These are phyloP conservation scores for Nothobranchius furzeri DNA, from an alignment of 2,113 vertebrate genomes.

Conservation along the genomic window DNA sequence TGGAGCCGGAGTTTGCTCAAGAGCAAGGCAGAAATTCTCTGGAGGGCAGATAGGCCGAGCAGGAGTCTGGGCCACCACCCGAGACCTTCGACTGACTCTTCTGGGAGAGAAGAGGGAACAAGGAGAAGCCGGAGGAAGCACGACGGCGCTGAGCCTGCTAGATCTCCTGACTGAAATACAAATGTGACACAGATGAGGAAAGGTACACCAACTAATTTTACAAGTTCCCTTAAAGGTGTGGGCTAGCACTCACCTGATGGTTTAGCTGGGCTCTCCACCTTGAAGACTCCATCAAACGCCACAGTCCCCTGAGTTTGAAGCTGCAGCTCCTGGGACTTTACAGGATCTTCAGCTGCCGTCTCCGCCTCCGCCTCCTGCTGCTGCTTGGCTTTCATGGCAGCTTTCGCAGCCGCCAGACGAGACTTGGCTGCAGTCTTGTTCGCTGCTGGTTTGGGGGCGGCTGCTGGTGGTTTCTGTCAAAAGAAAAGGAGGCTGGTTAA, in stretches of 20 bases:
- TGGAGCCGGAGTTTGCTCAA: slow-evolving; percentile 25
- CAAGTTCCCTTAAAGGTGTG: too few species aligned
- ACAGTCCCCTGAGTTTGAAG: slow-evolving; percentile 33
- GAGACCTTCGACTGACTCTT: slow-evolving; percentile 44
- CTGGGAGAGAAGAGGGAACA: slow-evolving; percentile 54
- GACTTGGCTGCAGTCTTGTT: slow-evolving; percentile 80
- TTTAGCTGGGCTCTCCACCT: slow-evolving; percentile 89
- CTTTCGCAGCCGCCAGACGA: slow-evolving; percentile 88
- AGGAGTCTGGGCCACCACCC: slow-evolving; percentile 25
- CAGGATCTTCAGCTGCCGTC: slow-evolving; percentile 31
- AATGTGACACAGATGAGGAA: neutral
- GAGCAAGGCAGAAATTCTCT: neutral
- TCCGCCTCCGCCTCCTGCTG: slow-evolving; percentile 65
- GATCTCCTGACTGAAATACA: slow-evolving; percentile 57
- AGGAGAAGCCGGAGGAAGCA: slow-evolving; percentile 49
- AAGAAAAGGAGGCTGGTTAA: neutral
- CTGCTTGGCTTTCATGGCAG: slow-evolving; percentile 82
- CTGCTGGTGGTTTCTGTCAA: slow-evolving; percentile 80
- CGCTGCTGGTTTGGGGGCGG: slow-evolving; percentile 63
- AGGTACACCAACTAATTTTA: too few species aligned
- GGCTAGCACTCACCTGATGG: slow-evolving; percentile 69
- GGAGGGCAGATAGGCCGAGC: slow-evolving; percentile 22
- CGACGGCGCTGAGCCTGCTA: slow-evolving; percentile 45
- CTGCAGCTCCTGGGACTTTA: neutral
- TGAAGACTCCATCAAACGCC: slow-evolving; percentile 88